Base-by-base conservation (phyloP, 2,113 vertebrate species). In the Chiloscyllium plagiosum region DNA sequence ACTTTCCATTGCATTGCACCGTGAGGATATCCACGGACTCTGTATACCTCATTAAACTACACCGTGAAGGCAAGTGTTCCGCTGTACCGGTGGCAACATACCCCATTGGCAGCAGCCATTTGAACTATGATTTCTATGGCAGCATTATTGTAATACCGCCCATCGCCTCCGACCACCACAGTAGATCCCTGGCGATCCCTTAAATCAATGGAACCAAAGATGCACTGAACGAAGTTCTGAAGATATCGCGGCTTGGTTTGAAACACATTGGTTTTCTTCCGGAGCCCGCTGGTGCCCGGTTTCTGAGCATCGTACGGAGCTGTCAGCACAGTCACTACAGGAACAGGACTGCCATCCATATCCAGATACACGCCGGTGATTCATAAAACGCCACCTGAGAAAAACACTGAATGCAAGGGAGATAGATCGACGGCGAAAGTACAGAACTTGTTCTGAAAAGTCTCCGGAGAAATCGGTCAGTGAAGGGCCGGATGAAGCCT, bases 81-180 rank as follows among this genome's bases (percentile, higher is more conserved):
- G 2, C 50, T 50, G 85, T 15, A 66, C 68, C 37, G 12, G 37
- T 70, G 69, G 69, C 94, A 70, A 99, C 99, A 98, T 97, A 99
- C 99, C 99, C 99, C 99, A 0, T 99, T 99, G 97, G 99, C 99
- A 70, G 99, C 99, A 93, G 99, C 98, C 98, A 99, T 99, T 97
- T 99, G 99, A 96, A 98, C 98, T 97, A 99, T 98, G 96, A 98
- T 98, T 97, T 98, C 98, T 96, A 98, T 98, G 96, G 99, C 99
- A 17, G 97, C 97, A 95, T 97, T 98, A 97, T 99, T 99, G 97
- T 99, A 98, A 97, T 99, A 99, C 96, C 99, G 98, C 95, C 99
- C 99, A 96, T 99, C 99, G 96, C 99, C 99, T 97, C 99, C 99
- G 83, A 99, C 98, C 96, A 99, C 98, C 97, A 99, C 94, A 52